Percentiles rank a stretch among this genome's conserved stretches.
Evolutionary conservation across 2,113 vertebrate species (phyloP).

Genomic region (Labeo catla): DNA sequence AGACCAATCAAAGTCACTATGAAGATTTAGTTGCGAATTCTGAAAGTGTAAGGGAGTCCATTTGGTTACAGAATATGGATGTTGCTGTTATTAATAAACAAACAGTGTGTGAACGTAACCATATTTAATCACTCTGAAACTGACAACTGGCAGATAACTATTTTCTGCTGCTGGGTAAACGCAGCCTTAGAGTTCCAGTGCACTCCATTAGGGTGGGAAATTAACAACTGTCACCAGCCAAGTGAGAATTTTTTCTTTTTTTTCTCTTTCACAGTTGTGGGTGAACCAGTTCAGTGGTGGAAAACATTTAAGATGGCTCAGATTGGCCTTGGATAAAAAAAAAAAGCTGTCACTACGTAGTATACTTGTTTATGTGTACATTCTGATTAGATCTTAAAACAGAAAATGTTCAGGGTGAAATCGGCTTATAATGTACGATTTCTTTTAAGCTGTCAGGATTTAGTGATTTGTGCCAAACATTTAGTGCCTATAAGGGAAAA

Average conservation of each 20-base stretch:
- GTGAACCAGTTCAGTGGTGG: background rate
- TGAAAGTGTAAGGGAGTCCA: background rate
- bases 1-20: no score
- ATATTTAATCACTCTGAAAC: background rate
- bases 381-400: background rate
- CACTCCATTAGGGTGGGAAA: background rate
- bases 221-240: background rate
- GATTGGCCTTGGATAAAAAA: background rate
- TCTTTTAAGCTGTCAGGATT: background rate
- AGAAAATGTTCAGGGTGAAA: background rate
- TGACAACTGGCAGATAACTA: background rate
- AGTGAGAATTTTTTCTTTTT: background rate
- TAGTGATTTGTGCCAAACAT: background rate
- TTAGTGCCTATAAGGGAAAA: no score
- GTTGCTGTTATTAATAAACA: background rate
- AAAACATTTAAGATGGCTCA: background rate
- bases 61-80: background rate
- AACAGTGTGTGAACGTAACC: background rate
- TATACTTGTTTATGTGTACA: background rate
- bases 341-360: background rate
- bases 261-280: background rate
- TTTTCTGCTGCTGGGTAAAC: background rate
- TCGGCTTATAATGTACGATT: background rate
- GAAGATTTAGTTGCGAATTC: background rate
- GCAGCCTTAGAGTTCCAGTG: background rate